phyloP scores from a whole-genome alignment of 2,888 invertebrate genomes.

The Luperina testacea region DNA sequence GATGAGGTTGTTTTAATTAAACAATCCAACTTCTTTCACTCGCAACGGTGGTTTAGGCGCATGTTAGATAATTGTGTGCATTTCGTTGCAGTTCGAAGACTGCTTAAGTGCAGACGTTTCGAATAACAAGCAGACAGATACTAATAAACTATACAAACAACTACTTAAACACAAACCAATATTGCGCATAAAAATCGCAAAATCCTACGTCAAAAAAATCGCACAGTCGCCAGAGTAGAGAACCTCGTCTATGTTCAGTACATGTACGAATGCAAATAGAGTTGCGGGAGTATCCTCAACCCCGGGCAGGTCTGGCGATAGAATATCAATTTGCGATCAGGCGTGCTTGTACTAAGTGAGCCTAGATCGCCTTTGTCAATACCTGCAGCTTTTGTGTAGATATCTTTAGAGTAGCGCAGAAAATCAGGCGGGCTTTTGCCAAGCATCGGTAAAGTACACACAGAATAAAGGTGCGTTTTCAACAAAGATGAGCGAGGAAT shows the following conservation, averaged over 20 bases:
- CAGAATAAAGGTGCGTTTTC: background rate
- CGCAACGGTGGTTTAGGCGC: too few species aligned
- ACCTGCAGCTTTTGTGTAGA: constrained; percentile 12
- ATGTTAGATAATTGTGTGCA: background rate
- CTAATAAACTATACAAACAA: constrained; percentile 1
- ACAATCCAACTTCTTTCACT: background rate
- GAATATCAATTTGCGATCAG: constrained; percentile 72
- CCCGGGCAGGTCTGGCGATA: constrained; percentile 58
- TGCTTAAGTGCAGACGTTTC: background rate
- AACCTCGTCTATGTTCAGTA: constrained; percentile 53
- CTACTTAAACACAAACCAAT: background rate
- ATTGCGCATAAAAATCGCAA: constrained; percentile 14
- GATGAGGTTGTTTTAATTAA: background rate
- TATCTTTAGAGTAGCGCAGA: background rate
- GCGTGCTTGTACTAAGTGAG: constrained; percentile 66
- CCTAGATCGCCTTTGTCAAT: constrained; percentile 8
- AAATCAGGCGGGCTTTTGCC: background rate
- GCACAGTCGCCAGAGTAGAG: constrained; percentile 56
- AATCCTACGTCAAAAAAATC: constrained; percentile 35
- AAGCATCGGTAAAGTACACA: background rate
- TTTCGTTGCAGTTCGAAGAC: background rate
- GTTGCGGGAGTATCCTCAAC: constrained; percentile 68
- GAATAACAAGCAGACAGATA: background rate
- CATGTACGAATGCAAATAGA: constrained; percentile 70
- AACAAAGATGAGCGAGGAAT: constrained; percentile 1